Evolutionary conservation across 35 echinoderm and acorn worm species (phyloP).

Genomic region (Apostichopus japonicus): DNA sequence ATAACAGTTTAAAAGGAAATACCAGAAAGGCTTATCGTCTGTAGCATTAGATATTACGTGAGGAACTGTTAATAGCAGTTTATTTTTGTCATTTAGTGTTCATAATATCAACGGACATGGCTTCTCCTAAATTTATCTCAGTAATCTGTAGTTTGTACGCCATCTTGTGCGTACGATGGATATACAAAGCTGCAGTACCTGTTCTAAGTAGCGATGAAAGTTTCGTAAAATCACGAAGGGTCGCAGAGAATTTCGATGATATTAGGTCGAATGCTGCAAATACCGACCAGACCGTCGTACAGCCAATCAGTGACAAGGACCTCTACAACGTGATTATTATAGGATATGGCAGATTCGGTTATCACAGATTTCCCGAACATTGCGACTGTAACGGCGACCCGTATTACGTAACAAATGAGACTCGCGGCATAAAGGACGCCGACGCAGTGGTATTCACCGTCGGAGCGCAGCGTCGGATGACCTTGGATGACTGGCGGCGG

Average conservation of each 20-base stretch:
- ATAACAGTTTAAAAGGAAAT: no score
- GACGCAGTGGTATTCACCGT: slow-evolving; percentile 30
- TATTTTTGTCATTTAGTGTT: no score
- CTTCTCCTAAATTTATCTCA: neutral
- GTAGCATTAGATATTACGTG: no score
- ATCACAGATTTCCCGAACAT: slow-evolving; percentile 5
- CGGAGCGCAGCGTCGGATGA: slow-evolving; percentile 15
- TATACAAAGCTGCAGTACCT: neutral
- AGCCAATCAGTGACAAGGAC: no score
- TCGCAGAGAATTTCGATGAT: neutral
- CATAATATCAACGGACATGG: neutral
- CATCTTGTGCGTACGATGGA: neutral
- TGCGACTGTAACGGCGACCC: neutral
- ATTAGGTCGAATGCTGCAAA: neutral
- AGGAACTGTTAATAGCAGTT: no score
- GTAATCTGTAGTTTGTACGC: neutral
- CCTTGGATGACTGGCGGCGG: neutral
- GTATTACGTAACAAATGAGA: slow-evolving; percentile 34
- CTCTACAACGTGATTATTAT: neutral
- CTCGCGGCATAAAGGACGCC: neutral
- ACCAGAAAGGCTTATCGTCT: no score
- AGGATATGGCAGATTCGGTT: slow-evolving; percentile 31
- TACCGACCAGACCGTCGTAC: neutral
- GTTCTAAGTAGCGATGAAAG: neutral
- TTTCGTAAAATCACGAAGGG: neutral